A percentile compares a stretch with the other conserved stretches of the same genome.
These are phyloP conservation scores for Hydriomena furcata DNA, from an alignment of 2,888 invertebrate species.

Conservation along the genomic window DNA sequence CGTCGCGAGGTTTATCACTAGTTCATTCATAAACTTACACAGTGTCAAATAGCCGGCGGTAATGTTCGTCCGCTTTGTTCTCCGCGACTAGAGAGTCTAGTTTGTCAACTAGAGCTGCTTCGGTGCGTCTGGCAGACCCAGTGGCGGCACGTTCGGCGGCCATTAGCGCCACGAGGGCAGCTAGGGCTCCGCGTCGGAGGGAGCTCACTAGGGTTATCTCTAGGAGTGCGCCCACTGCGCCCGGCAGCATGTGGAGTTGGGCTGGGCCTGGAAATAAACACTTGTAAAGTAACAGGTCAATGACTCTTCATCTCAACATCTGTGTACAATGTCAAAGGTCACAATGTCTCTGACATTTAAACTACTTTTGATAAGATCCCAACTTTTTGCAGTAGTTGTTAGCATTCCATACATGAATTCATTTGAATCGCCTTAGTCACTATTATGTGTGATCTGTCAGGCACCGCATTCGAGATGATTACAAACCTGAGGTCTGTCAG, in stretches of 20 bases:
- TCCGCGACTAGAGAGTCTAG: constrained; percentile 95
- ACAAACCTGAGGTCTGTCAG: too few relatives aligned
- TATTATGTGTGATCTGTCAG: too few relatives aligned
- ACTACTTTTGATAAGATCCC: too few relatives aligned
- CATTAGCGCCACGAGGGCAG: constrained; percentile 98
- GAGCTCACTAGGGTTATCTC: constrained; percentile 96
- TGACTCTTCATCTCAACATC: too few relatives aligned
- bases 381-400: too few relatives aligned
- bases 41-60: constrained; percentile 95
- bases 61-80: constrained; percentile 97
- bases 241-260: constrained; percentile 94
- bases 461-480: too few relatives aligned
- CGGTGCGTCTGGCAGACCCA: constrained; percentile 95
- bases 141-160: constrained; percentile 93
- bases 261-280: constrained; percentile 85
- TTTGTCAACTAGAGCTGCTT: constrained; percentile 96
- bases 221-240: constrained; percentile 96
- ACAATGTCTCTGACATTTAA: too few relatives aligned
- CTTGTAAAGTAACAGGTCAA: too few relatives aligned
- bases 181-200: constrained; percentile 94
- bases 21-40: constrained; percentile 97
- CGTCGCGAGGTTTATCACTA: not conserved
- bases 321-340: too few relatives aligned
- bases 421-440: too few relatives aligned
- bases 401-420: too few relatives aligned